Percentiles rank a stretch among this genome's conserved stretches.
phyloP scores from a whole-genome alignment of 2,888 invertebrate species.

The Molanna angustata region DNA sequence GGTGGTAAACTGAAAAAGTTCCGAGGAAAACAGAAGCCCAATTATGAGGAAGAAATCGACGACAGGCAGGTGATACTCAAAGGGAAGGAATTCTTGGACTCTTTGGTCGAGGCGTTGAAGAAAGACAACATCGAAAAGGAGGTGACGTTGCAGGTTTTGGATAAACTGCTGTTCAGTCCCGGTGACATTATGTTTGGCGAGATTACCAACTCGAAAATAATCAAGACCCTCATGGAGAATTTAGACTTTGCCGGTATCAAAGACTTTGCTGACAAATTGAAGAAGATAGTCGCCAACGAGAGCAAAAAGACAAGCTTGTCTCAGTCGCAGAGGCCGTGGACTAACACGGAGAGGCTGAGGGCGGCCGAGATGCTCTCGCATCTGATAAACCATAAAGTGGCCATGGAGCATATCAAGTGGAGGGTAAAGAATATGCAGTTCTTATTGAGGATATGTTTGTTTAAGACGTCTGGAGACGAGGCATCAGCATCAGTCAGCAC shows the following conservation, averaged over 20 bases:
- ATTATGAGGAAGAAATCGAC: slow-evolving; percentile 49
- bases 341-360: slow-evolving; percentile 66
- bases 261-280: slow-evolving; percentile 60
- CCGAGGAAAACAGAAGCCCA: slow-evolving; percentile 32
- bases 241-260: slow-evolving; percentile 61
- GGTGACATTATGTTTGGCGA: slow-evolving; percentile 74
- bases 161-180: slow-evolving; percentile 64
- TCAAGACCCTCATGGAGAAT: slow-evolving; percentile 62
- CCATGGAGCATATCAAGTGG: slow-evolving; percentile 60
- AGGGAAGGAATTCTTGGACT: slow-evolving; percentile 55
- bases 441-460: slow-evolving; percentile 62
- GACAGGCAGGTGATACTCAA: slow-evolving; percentile 53
- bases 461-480: slow-evolving; percentile 55
- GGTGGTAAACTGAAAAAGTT: slow-evolving; percentile 46
- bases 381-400: slow-evolving; percentile 53
- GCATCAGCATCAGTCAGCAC: slow-evolving; percentile 50
- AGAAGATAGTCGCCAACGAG: slow-evolving; percentile 58
- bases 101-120: slow-evolving; percentile 51
- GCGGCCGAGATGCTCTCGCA: slow-evolving; percentile 56
- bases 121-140: slow-evolving; percentile 49
- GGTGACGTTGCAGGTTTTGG: slow-evolving; percentile 58
- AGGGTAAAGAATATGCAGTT: slow-evolving; percentile 63
- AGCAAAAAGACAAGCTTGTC: slow-evolving; percentile 51
- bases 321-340: slow-evolving; percentile 58
- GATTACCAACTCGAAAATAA: slow-evolving; percentile 62